A percentile compares a stretch with the other conserved stretches of the same genome.
Conservation (phyloP, 2,113 vertebrate species). For the Pao palembangensis region DNA sequence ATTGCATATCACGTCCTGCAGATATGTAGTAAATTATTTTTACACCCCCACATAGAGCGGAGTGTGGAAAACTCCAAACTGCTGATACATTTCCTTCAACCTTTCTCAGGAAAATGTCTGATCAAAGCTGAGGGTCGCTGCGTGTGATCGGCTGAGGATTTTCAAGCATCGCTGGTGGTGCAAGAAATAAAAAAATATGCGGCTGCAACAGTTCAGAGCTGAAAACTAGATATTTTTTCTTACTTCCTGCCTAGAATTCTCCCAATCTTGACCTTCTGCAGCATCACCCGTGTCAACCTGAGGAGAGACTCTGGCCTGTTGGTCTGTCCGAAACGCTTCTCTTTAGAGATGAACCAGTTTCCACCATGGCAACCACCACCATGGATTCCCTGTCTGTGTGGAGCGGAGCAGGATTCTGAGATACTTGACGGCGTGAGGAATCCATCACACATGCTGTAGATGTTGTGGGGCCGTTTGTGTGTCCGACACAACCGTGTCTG, state of each 20-base stretch:
- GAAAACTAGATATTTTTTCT: not conserved
- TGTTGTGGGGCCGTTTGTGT: not conserved
- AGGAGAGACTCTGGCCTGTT: slow-evolving; percentile 1
- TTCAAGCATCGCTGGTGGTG: slow-evolving; percentile 7
- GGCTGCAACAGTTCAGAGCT: slow-evolving; percentile 14
- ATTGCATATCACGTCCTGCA: slow-evolving; percentile 1
- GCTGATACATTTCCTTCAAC: too few relatives aligned
- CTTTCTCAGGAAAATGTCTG: too few relatives aligned
- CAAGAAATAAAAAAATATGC: slow-evolving; percentile 9
- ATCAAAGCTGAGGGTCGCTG: slow-evolving; percentile 7
- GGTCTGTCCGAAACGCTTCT: slow-evolving; percentile 21
- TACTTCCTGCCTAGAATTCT: slow-evolving; percentile 5
- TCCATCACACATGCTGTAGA: slow-evolving; percentile 35
- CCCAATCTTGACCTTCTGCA: slow-evolving; percentile 3
- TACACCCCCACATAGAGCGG: too few relatives aligned
- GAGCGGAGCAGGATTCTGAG: slow-evolving; percentile 38
- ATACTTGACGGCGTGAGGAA: slow-evolving; percentile 33
- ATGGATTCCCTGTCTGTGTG: slow-evolving; percentile 36
- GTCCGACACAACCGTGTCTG: slow-evolving; percentile 8
- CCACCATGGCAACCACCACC: slow-evolving; percentile 57
- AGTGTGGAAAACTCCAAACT: too few relatives aligned
- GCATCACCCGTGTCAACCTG: not conserved
- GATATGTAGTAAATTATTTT: not conserved
- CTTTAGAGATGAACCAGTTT: slow-evolving; percentile 35
- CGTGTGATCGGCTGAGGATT: slow-evolving; percentile 15